phyloP scores from a whole-genome alignment of 2,888 invertebrate species.

The Nasonia oneida region DNA sequence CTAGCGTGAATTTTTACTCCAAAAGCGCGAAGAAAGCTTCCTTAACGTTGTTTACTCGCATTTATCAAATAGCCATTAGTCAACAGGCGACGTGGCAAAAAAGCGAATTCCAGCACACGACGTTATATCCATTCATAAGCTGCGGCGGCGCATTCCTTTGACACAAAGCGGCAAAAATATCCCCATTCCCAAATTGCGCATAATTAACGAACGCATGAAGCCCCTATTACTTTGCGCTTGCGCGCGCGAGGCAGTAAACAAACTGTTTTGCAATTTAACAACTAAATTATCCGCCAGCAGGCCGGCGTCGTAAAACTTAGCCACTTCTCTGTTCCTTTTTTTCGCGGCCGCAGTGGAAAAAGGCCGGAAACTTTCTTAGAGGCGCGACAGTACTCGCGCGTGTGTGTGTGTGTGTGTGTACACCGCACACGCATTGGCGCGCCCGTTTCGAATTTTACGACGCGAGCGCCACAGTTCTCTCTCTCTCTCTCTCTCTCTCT shows the following conservation, averaged over 20 bases:
- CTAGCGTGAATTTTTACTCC: not conserved
- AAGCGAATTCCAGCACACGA: not conserved
- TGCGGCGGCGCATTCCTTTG: conserved; percentile 11
- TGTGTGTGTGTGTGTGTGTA: not conserved
- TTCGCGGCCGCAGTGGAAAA: conserved; percentile 14
- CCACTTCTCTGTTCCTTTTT: not conserved
- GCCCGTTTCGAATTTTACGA: conserved; percentile 52
- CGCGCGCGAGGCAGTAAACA: conserved; percentile 28
- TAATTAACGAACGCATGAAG: conserved; percentile 22
- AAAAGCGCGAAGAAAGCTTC: not conserved
- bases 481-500: not conserved
- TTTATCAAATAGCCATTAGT: not conserved
- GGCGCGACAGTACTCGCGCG: not conserved
- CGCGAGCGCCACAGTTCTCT: not conserved
- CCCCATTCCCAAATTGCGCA: conserved; percentile 7
- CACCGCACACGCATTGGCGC: not conserved
- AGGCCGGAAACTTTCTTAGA: conserved; percentile 42
- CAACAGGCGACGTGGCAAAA: not conserved
- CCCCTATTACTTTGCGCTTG: conserved; percentile 17
- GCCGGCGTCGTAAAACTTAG: conserved; percentile 19
- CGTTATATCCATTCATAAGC: not conserved
- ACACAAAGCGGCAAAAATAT: not conserved
- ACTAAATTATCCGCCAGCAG: conserved; percentile 30
- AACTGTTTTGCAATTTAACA: conserved; percentile 51
- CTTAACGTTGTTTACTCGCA: not conserved